These are phyloP conservation scores for Clusia tigrina DNA, from an alignment of 2,888 invertebrate species.

Conservation along the genomic window DNA sequence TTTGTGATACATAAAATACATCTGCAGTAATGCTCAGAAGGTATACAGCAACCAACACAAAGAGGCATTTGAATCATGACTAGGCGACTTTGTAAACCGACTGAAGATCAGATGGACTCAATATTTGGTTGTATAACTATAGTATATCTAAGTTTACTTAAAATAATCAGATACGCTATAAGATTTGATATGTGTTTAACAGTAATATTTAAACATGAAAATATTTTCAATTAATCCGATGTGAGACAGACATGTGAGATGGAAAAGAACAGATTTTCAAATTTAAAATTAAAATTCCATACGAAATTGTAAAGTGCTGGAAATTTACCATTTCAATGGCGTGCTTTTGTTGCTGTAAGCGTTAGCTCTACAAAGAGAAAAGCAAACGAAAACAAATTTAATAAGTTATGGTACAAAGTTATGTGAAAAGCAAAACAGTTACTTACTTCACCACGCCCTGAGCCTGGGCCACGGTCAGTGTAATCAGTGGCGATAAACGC, in stretches of 20 bases:
- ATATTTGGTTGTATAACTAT: too few species aligned
- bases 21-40: too few species aligned
- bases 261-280: conserved; percentile 14
- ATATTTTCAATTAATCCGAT: conserved; percentile 31
- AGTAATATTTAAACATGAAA: conserved; percentile 27
- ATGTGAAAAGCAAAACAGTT: background rate
- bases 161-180: conserved; percentile 62
- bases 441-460: conserved; percentile 62
- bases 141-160: conserved; percentile 49
- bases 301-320: background rate
- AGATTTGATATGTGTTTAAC: conserved; percentile 20
- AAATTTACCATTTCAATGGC: conserved; percentile 60
- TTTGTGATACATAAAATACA: too few species aligned
- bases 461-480: conserved; percentile 66
- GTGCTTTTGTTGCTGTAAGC: conserved; percentile 57
- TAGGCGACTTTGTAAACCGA: too few species aligned
- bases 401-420: background rate
- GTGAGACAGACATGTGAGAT: conserved; percentile 40
- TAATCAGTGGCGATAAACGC: conserved; percentile 81
- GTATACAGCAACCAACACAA: too few species aligned
- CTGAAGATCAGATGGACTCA: too few species aligned
- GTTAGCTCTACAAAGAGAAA: conserved; percentile 50
- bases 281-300: conserved; percentile 6
- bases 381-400: conserved; percentile 5
- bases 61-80: background rate